phyloP scores from a whole-genome alignment of 2,888 invertebrate genomes.

The Lydus trimaculatus region DNA sequence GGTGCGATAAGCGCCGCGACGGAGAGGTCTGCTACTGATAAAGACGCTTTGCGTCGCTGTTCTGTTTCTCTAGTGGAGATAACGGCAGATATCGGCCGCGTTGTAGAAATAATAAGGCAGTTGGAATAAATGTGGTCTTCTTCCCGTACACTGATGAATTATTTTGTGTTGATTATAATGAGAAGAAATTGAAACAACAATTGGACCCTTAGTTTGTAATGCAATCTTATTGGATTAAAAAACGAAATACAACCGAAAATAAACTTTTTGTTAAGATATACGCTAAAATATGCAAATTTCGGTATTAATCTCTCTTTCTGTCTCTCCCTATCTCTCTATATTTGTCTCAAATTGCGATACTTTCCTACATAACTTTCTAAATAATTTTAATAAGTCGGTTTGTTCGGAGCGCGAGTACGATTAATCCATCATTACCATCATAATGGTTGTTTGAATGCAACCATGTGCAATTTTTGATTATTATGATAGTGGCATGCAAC shows the following conservation, averaged over 20 bases:
- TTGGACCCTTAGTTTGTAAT: not conserved
- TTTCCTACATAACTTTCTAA: not conserved
- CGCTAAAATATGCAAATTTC: not conserved
- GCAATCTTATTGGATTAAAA: not conserved
- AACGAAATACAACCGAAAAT: not conserved
- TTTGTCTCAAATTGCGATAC: not conserved
- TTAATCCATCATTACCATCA: constrained; percentile 28
- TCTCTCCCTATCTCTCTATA: too few relatives aligned
- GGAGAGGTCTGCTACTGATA: constrained; percentile 58
- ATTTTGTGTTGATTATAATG: not conserved
- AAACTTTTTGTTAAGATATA: not conserved
- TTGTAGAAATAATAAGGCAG: constrained; percentile 56
- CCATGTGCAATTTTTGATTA: constrained; percentile 58
- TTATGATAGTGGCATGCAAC: constrained; percentile 48
- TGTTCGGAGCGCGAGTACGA: constrained; percentile 20
- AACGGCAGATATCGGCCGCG: constrained; percentile 54
- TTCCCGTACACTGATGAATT: constrained; percentile 7
- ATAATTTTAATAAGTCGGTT: constrained; percentile 18
- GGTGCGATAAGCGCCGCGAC: constrained; percentile 58
- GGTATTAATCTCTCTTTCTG: not conserved
- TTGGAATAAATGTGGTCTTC: constrained; percentile 43
- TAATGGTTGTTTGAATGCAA: constrained; percentile 47
- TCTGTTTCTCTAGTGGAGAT: constrained; percentile 53
- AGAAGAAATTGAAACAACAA: not conserved
- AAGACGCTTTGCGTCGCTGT: constrained; percentile 59